These are phyloP conservation scores for Hapalemur alaotrensis DNA, from an alignment of 2,797 vertebrate genomes.

Conservation along the genomic window DNA sequence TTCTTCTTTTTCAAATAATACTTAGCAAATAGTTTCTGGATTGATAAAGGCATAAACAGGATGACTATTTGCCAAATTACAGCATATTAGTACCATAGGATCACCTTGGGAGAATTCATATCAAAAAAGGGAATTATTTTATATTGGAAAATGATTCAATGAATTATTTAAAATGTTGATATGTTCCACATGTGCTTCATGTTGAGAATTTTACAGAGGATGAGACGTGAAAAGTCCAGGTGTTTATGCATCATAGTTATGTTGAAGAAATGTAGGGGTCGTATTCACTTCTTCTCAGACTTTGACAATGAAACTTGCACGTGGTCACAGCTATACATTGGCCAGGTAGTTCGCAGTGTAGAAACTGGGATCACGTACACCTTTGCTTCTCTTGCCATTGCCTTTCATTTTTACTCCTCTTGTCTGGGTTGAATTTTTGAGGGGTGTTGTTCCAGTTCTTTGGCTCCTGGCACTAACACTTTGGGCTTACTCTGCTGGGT, in stretches of 20 bases:
- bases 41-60: not conserved
- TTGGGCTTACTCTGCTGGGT: not conserved
- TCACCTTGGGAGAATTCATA: not conserved
- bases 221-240: not conserved
- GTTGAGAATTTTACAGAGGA: not conserved
- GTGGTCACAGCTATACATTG: fast-evolving
- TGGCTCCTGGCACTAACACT: too few relatives aligned
- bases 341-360: fast-evolving
- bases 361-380: not conserved
- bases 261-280: not conserved
- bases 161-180: not conserved
- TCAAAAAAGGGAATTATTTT: not conserved
- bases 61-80: not conserved
- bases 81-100: not conserved
- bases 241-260: not conserved
- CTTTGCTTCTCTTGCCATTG: not conserved
- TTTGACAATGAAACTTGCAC: fast-evolving
- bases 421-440: too few relatives aligned
- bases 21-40: not conserved
- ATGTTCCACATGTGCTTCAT: not conserved
- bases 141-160: not conserved
- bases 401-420: not conserved
- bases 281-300: not conserved
- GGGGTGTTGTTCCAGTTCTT: too few relatives aligned
- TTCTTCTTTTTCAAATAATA: not conserved